Evolutionary conservation across 2,113 vertebrate species (phyloP).

Genomic region (Eulemur rufifrons): DNA sequence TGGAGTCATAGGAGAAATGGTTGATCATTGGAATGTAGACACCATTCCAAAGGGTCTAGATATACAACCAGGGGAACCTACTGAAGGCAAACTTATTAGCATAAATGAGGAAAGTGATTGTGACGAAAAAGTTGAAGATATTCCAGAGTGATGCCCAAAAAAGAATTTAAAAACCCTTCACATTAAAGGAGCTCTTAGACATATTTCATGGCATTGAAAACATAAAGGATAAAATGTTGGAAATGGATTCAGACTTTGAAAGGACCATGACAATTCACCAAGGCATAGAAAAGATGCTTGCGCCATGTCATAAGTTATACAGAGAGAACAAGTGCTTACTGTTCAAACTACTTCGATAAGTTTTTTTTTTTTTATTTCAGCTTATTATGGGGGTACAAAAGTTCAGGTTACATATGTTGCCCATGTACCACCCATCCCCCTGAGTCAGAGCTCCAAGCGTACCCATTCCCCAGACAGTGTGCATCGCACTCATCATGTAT

Average conservation of each 20-base stretch:
- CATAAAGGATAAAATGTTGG: background rate
- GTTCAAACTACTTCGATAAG: background rate
- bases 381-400: no score
- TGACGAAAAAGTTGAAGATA: background rate
- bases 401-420: no score
- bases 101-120: background rate
- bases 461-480: no score
- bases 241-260: background rate
- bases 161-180: background rate
- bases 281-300: background rate
- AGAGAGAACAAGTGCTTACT: background rate
- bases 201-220: background rate
- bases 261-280: background rate
- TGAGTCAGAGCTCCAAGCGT: no score
- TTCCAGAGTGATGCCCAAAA: background rate
- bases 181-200: background rate
- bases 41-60: background rate
- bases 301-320: background rate
- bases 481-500: no score
- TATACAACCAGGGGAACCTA: background rate
- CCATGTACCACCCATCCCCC: no score
- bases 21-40: background rate
- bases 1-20: background rate
- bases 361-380: background rate
- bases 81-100: background rate